A percentile compares a stretch with the other conserved stretches of the same genome.
Conservation (phyloP, 2,113 vertebrate genomes). For the Morphnarchus princeps region DNA sequence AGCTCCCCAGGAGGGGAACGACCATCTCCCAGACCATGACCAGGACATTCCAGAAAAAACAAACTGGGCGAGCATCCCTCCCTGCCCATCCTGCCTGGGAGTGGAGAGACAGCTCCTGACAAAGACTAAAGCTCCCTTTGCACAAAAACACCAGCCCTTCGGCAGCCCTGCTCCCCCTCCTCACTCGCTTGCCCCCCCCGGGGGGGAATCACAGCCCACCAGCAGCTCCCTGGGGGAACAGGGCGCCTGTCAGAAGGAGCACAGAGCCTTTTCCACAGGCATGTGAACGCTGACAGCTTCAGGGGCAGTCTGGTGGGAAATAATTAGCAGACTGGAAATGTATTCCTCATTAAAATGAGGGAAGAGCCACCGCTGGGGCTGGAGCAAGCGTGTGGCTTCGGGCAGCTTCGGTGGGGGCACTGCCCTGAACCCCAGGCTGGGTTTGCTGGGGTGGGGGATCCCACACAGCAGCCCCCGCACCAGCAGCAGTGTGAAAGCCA, state of each 20-base stretch:
- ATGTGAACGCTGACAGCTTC: background rate
- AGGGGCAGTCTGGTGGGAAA: background rate
- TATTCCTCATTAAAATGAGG: background rate
- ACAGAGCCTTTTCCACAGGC: background rate
- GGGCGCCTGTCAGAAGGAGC: background rate
- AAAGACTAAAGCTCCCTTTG: background rate
- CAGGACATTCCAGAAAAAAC: background rate
- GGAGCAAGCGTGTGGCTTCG: accelerated
- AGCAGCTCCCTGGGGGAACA: background rate
- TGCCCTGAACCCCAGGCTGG: background rate
- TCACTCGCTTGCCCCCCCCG: accelerated
- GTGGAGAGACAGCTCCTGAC: background rate
- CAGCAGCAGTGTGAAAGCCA: background rate
- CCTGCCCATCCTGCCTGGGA: background rate
- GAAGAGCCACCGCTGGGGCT: background rate
- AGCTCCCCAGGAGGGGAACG: accelerated
- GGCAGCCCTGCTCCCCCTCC: background rate
- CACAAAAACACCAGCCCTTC: background rate
- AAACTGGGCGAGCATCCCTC: accelerated
- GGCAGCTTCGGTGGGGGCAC: background rate
- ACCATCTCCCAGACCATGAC: accelerated
- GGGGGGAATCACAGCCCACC: accelerated
- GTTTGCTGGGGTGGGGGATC: accelerated
- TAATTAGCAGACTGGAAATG: background rate
- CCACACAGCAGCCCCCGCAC: background rate